Conservation (phyloP, 2,888 invertebrate species). For the Doris montereyensis region DNA sequence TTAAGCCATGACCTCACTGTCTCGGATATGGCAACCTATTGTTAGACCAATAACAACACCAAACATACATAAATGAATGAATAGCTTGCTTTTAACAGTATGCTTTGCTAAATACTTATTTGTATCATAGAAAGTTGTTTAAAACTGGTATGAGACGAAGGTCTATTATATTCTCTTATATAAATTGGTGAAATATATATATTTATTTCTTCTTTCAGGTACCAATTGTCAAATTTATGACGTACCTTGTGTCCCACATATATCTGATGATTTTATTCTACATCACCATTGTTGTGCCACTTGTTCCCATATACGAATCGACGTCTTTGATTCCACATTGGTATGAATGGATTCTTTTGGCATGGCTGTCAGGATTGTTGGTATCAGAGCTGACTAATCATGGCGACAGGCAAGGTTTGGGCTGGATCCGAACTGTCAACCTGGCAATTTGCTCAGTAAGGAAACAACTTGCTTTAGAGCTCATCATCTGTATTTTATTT, state of each 20-base stretch:
- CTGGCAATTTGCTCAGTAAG: conserved; percentile 83
- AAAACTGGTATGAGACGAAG: too few species aligned
- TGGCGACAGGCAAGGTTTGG: conserved; percentile 95
- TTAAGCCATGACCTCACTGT: too few species aligned
- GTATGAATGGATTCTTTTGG: conserved; percentile 96
- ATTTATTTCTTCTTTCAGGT: conserved; percentile 74
- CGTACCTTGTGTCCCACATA: conserved; percentile 97
- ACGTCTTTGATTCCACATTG: conserved; percentile 85
- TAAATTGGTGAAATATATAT: too few species aligned
- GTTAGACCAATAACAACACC: too few species aligned
- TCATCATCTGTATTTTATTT: too few species aligned
- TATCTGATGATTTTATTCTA: conserved; percentile 95
- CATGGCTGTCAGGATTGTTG: conserved; percentile 94
- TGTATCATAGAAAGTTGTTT: too few species aligned
- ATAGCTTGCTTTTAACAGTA: too few species aligned
- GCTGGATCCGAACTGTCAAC: conserved; percentile 81
- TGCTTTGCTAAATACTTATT: too few species aligned
- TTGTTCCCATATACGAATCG: conserved; percentile 70
- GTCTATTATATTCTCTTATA: too few species aligned
- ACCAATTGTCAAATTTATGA: conserved; percentile 99
- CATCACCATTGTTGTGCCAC: conserved; percentile 78
- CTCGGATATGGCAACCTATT: too few species aligned
- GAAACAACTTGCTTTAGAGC: too few species aligned
- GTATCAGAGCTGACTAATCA: conserved; percentile 98
- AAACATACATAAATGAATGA: too few species aligned